Evolutionary conservation across 2,797 vertebrate genomes (phyloP), one percentile per base, ranked within the genome.

Genomic region (Myotis daubentonii): DNA sequence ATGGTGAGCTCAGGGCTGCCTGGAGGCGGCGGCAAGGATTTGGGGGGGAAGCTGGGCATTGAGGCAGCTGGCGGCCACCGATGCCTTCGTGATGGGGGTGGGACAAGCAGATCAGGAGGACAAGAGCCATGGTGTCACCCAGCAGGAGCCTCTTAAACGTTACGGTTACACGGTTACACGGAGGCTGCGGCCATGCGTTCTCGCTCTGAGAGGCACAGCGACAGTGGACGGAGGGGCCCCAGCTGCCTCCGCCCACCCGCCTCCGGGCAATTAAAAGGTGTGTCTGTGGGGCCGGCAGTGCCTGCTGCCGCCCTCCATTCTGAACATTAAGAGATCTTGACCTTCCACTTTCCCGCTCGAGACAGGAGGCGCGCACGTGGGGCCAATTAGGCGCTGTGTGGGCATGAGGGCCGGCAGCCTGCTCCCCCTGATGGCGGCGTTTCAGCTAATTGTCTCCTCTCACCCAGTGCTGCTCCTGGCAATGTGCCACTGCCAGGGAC

Each of bases 381-480:
- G 96, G 95, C 97, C 98, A 97, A 96, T 98, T 98, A 97, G 87
- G 95, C 96, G 41, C 93, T 81, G 96, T 96, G 93, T 97, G 97
- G 96, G 97, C 97, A 96, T 97, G 88, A 97, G 97, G 83, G 79
- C 90, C 12, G 76, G 91, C 97, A 95, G 98, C 96, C 95, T 97
- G 94, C 98, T 97, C 97, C 97, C 96, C 97, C 97, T 98, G 98
- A 98, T 98, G 98, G 98, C 97, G 4, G 96, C 55, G 97, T 98
- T 98, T 95, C 92, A 89, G 92, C 98, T 98, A 97, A 98, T 98
- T 98, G 96, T 95, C 97, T 95, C 97, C 97, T 97, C 97, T 97
- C 98, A 96, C 96, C 98, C 97, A 98, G 91, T 70, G 41, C 92
- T 10, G 51, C 94, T 88, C 74, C 88, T 95, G 92, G 95, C 93